These are phyloP conservation scores for Apocheima hispidaria DNA, from an alignment of 2,888 invertebrate genomes.

Conservation along the genomic window DNA sequence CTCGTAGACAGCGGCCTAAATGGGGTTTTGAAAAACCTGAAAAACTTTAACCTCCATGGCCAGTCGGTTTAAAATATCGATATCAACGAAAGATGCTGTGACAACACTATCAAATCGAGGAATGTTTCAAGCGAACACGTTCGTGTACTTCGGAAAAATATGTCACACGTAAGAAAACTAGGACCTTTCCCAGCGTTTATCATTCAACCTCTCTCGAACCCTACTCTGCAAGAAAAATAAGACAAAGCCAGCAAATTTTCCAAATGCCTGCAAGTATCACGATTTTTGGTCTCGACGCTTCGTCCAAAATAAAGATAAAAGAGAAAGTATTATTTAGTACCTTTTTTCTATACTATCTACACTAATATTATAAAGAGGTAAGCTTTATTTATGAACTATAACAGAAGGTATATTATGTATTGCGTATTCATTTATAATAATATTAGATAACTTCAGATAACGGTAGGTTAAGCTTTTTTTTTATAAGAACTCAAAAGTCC, in stretches of 20 bases:
- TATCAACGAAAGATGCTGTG: neutral
- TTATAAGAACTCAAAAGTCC: too few relatives aligned
- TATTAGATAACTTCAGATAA: too few relatives aligned
- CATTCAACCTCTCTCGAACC: constrained; percentile 10
- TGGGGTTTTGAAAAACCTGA: too few relatives aligned
- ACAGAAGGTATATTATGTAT: too few relatives aligned
- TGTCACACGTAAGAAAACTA: constrained; percentile 34
- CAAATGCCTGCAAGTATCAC: neutral
- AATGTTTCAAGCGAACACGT: constrained; percentile 37
- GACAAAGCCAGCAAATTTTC: constrained; percentile 6
- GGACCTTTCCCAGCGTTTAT: constrained; percentile 26
- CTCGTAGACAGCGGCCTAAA: too few relatives aligned
- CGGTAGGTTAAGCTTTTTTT: too few relatives aligned
- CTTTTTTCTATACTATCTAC: neutral
- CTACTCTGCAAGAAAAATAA: constrained; percentile 17
- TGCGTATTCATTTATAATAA: too few relatives aligned
- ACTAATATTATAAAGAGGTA: too few relatives aligned
- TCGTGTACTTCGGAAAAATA: constrained; percentile 32
- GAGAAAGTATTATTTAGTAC: too few relatives aligned
- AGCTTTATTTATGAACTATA: too few relatives aligned
- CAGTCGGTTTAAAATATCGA: constrained; percentile 12
- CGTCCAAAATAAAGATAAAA: too few relatives aligned
- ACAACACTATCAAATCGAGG: constrained; percentile 32
- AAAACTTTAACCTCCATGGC: too few relatives aligned
- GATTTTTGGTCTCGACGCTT: neutral